Conservation (phyloP, 1,140 invertebrate genomes). For the Dryas iulia region DNA sequence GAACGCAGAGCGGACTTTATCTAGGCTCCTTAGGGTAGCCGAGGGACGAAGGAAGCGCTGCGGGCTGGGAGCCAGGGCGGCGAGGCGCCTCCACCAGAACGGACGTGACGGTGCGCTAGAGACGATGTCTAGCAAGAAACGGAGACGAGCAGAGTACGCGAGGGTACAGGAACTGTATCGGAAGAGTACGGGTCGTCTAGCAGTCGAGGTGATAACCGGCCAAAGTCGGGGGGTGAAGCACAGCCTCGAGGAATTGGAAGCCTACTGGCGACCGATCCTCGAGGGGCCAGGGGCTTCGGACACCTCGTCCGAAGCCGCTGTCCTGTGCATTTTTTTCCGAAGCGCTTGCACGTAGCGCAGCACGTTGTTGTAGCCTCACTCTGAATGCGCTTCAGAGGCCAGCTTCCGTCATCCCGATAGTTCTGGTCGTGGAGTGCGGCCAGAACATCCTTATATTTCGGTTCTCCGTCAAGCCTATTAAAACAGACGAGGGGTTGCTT, state of each 20-base stretch:
- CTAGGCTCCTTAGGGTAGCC: constrained; percentile 23
- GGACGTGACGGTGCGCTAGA: constrained; percentile 2
- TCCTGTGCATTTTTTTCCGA: constrained; percentile 22
- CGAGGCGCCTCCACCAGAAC: constrained; percentile 17
- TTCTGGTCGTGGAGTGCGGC: too few relatives aligned
- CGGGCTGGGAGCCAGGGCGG: constrained; percentile 9
- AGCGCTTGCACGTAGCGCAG: constrained; percentile 32
- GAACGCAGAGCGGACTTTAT: constrained; percentile 7
- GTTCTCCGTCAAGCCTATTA: too few relatives aligned
- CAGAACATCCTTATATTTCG: too few relatives aligned
- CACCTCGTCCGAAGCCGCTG: constrained; percentile 32
- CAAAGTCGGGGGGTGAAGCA: constrained; percentile 24
- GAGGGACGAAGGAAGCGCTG: constrained; percentile 12
- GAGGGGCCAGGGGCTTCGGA: too few relatives aligned
- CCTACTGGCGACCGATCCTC: constrained; percentile 44
- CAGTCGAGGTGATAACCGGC: constrained; percentile 35
- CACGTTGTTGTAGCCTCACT: neutral
- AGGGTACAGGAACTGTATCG: constrained; percentile 36
- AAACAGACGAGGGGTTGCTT: too few relatives aligned
- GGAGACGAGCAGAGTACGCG: constrained; percentile 38
- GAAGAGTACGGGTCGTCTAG: constrained; percentile 32
- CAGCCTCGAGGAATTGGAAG: constrained; percentile 38
- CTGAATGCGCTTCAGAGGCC: too few relatives aligned
- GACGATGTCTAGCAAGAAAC: neutral
- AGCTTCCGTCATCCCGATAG: neutral